Base-by-base conservation (phyloP, 2,797 vertebrate genomes). In the Pipistrellus pipistrellus region DNA sequence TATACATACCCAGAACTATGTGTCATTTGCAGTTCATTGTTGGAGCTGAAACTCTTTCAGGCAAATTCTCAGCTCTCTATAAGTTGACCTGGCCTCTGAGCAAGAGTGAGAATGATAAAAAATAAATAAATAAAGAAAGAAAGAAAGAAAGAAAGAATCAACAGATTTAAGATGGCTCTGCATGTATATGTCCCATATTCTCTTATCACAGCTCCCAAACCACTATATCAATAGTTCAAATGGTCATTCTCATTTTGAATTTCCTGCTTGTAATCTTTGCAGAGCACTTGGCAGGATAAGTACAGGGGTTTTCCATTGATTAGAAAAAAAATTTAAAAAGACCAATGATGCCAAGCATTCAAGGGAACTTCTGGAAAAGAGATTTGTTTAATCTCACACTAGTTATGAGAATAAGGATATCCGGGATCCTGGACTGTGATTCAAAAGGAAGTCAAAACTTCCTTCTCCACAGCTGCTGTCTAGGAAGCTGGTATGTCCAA, bases 361-460 rank as follows among this genome's bases (percentile, higher is more conserved):
- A 23, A 71, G 85, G 53, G 32, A 95, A 81, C 59, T 57, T 57
- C 85, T 83, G 64, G 59, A 35, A 88, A 83, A 93, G 69, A 77
- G 53, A 85, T 92, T 82, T 88, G 41, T 81, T 62, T 90, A 86
- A 68, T 76, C 94, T 92, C 71, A 77, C 44, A 89, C 32, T 73
- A 95, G 84, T 66, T n/a, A 64, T 84, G 66, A 80, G 68, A 86
- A 78, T 64, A 66, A 91, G 91, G 82, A 53, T 44, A 78, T 91
- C 83, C 1, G 1, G 75, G 53, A 88, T 85, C 72, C n/a, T 83
- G 83, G 57, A 68, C 30, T 85, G 82, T 46, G 57, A 93, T 71
- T 84, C 41, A 59, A 73, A 84, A 96, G 90, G 85, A 93, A 95
- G 85, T 84, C 48, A 38, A 57, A 41, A 86, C 72, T 96, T 95